Evolutionary conservation across 2,888 invertebrate species (phyloP).

Genomic region (Hedychridium roseum): DNA sequence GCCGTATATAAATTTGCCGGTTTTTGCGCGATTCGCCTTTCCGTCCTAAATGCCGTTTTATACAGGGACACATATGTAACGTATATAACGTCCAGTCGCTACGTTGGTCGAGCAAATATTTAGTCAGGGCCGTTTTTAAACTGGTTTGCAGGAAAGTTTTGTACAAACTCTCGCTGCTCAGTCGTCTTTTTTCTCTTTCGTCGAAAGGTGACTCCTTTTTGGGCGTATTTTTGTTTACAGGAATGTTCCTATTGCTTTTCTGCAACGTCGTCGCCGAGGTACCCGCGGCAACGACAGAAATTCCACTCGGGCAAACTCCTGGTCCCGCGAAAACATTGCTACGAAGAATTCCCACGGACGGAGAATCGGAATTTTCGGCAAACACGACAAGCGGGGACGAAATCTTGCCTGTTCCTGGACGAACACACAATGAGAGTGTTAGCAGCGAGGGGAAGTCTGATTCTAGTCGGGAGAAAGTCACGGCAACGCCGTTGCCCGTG

Average conservation of each 20-base stretch:
- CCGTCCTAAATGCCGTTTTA: no score
- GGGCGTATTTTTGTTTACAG: slow-evolving; percentile 33
- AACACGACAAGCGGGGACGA: slow-evolving; percentile 8
- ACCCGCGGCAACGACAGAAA: slow-evolving; percentile 1
- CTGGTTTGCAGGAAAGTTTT: background rate
- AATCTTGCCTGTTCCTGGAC: no score
- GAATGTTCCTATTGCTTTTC: slow-evolving; percentile 35
- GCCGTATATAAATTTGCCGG: no score
- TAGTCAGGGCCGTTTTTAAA: background rate
- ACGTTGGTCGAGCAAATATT: no score
- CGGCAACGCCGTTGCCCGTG: no score
- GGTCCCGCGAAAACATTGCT: no score
- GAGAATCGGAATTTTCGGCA: background rate
- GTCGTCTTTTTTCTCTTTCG: background rate
- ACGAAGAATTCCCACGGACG: background rate
- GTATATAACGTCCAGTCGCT: no score
- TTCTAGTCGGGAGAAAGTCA: background rate
- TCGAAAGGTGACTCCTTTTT: no score
- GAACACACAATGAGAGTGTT: slow-evolving; percentile 1
- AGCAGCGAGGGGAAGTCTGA: background rate
- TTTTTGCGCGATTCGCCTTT: no score
- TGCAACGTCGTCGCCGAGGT: slow-evolving; percentile 20
- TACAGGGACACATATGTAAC: no score
- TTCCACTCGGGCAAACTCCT: no score
- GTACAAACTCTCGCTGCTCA: background rate